A percentile compares a stretch with the other conserved stretches of the same genome.
phyloP scores from a whole-genome alignment of 2,113 vertebrate genomes.

The Motacilla tschutschensis region DNA sequence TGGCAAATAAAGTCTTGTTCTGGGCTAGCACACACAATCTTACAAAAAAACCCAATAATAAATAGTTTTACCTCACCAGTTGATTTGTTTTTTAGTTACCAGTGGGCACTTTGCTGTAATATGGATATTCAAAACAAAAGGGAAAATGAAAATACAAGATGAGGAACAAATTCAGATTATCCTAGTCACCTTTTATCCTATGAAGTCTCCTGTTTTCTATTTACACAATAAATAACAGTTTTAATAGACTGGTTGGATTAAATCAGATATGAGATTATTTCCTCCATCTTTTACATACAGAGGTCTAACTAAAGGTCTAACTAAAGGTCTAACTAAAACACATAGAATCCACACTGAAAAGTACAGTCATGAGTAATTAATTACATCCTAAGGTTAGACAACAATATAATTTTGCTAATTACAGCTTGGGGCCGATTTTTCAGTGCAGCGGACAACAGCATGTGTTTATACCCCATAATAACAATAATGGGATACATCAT shows the following conservation, averaged over 20 bases:
- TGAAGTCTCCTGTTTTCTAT: background rate
- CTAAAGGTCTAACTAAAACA: background rate
- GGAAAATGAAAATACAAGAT: background rate
- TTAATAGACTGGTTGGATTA: background rate
- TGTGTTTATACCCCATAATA: slow-evolving; percentile 70
- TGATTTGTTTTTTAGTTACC: background rate
- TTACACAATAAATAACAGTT: background rate
- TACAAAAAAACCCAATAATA: slow-evolving; percentile 10
- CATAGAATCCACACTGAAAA: slow-evolving; percentile 12
- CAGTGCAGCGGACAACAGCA: slow-evolving; percentile 53
- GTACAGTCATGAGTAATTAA: slow-evolving; percentile 45
- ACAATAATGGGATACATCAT: slow-evolving; percentile 76
- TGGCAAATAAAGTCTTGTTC: slow-evolving; percentile 2
- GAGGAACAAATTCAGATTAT: background rate
- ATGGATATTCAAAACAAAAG: background rate
- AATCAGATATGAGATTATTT: background rate
- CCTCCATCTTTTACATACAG: background rate
- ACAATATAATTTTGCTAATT: slow-evolving; percentile 75
- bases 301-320: background rate
- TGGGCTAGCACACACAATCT: background rate
- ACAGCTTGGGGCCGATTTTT: slow-evolving; percentile 70
- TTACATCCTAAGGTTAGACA: slow-evolving; percentile 55
- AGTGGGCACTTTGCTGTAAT: background rate
- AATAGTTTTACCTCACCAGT: background rate
- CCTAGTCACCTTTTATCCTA: background rate